Evolutionary conservation across 2,797 vertebrate genomes (phyloP).

Genomic region (Potorous gilbertii): DNA sequence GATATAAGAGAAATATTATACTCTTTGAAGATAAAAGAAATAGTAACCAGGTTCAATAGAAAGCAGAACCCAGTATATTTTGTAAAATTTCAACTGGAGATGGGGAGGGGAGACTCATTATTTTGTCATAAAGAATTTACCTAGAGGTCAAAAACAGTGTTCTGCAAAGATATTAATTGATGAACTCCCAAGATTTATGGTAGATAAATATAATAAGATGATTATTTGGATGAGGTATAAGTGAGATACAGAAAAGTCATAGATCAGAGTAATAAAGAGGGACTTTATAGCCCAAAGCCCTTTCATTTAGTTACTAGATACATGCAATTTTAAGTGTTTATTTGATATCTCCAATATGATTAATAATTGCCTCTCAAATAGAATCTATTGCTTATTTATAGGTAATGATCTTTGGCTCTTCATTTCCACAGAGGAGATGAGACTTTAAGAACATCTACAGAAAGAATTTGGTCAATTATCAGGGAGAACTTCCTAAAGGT

Average conservation of each 20-base stretch:
- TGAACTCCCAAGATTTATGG: slow-evolving; percentile 15
- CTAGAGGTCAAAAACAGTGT: background rate
- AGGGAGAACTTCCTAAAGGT: background rate
- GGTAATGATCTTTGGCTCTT: slow-evolving; percentile 38
- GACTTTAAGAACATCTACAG: slow-evolving; percentile 36
- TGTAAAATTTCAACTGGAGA: background rate
- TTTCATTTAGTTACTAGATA: slow-evolving; percentile 39
- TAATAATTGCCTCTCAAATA: slow-evolving; percentile 53
- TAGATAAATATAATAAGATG: slow-evolving; percentile 46
- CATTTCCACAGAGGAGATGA: slow-evolving; percentile 9
- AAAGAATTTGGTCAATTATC: background rate
- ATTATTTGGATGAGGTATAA: slow-evolving; percentile 51
- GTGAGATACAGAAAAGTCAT: slow-evolving; percentile 42
- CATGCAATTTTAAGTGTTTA: slow-evolving; percentile 51
- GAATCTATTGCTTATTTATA: slow-evolving; percentile 35
- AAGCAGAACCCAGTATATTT: background rate
- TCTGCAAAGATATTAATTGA: slow-evolving; percentile 33
- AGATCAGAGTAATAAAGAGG: slow-evolving; percentile 25
- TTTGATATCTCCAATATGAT: slow-evolving; percentile 48
- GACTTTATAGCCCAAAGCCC: slow-evolving; percentile 1
- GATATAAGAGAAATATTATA: background rate
- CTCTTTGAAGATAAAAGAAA: slow-evolving; percentile 21
- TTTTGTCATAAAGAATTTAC: background rate
- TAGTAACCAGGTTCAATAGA: background rate
- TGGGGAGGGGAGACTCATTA: background rate